These are phyloP conservation scores for Ephestia elutella DNA, from an alignment of 1,140 invertebrate species.

Conservation along the genomic window DNA sequence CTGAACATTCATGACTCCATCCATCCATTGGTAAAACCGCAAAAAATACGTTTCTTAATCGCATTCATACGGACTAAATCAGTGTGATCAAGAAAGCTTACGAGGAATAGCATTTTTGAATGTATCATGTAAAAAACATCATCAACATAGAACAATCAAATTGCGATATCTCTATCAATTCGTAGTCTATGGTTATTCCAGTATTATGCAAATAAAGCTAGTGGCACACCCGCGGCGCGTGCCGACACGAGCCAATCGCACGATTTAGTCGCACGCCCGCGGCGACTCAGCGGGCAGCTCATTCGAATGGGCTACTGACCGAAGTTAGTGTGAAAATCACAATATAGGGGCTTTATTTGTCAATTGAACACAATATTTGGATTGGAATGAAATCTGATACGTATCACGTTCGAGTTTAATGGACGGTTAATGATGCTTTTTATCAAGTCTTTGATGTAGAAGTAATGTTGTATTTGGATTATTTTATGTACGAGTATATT, in stretches of 20 bases:
- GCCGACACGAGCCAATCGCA: slow-evolving; percentile 35
- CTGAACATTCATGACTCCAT: too few relatives aligned
- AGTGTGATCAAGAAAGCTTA: too few relatives aligned
- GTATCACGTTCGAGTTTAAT: background rate
- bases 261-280: slow-evolving; percentile 33
- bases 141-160: too few relatives aligned
- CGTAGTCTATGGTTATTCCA: background rate
- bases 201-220: slow-evolving; percentile 27
- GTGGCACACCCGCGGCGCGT: slow-evolving; percentile 26
- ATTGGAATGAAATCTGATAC: slow-evolving; percentile 2
- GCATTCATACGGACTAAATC: too few relatives aligned
- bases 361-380: slow-evolving; percentile 3
- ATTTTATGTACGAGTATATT: too few relatives aligned
- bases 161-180: background rate
- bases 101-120: too few relatives aligned
- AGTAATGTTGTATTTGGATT: background rate
- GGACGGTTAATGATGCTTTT: background rate
- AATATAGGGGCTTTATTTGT: slow-evolving; percentile 8
- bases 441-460: background rate
- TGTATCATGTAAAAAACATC: too few relatives aligned
- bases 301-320: slow-evolving; percentile 21
- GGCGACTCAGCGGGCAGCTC: slow-evolving; percentile 35
- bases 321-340: slow-evolving; percentile 17
- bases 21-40: too few relatives aligned
- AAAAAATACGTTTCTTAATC: too few relatives aligned